phyloP scores from a whole-genome alignment of 2,113 vertebrate species.

The Zosterops pallidus region DNA sequence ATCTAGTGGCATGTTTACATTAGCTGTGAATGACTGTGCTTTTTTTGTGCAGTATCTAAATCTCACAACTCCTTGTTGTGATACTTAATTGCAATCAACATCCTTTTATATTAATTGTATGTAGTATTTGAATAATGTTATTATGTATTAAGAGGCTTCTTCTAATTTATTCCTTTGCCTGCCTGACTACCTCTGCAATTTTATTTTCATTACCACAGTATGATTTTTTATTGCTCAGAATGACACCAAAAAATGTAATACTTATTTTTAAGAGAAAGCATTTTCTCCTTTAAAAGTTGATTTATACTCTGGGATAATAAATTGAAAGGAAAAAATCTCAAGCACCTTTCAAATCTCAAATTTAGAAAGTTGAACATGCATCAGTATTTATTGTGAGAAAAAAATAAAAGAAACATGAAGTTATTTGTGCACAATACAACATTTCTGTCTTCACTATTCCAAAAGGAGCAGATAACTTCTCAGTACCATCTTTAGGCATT shows the following conservation, averaged over 20 bases:
- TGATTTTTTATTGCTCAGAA: slow-evolving; percentile 40
- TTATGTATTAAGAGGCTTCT: not conserved
- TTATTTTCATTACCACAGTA: not conserved
- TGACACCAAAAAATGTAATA: not conserved
- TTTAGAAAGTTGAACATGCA: not conserved
- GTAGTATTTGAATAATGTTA: not conserved
- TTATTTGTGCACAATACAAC: not conserved
- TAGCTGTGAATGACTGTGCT: not conserved
- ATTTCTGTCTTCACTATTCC: not conserved
- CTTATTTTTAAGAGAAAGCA: slow-evolving; percentile 23
- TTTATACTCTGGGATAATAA: slow-evolving; percentile 1
- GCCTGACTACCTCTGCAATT: not conserved
- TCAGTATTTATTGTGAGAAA: not conserved
- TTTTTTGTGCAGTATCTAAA: not conserved
- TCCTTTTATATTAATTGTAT: not conserved
- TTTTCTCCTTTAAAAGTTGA: not conserved
- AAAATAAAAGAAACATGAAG: not conserved
- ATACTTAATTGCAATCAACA: not conserved
- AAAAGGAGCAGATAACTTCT: not conserved
- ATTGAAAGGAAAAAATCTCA: not conserved
- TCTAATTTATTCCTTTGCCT: not conserved
- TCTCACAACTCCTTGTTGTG: not conserved
- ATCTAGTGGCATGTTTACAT: not conserved
- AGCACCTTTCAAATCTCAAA: not conserved
- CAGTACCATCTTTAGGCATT: not conserved